Percentiles rank a stretch among this genome's conserved stretches.
These are phyloP conservation scores for Pseudomugil tenellus DNA, from an alignment of 2,797 vertebrate genomes.

Conservation along the genomic window DNA sequence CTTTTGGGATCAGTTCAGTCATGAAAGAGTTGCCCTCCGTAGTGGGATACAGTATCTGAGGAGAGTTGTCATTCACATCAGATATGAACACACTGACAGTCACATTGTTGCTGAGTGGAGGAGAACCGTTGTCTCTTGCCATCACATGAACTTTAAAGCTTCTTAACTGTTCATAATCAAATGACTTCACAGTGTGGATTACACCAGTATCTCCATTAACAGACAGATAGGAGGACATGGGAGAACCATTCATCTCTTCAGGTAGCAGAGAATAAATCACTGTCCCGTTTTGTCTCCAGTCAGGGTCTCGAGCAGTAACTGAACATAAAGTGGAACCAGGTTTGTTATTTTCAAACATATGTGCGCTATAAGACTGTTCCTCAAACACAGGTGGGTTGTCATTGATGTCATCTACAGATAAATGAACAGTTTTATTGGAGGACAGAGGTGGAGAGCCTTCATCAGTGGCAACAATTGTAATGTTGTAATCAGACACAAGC, in stretches of 20 bases:
- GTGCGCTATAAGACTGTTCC: slow-evolving; percentile 17
- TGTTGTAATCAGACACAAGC: too few relatives aligned
- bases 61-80: slow-evolving; percentile 80
- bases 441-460: too few relatives aligned
- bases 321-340: slow-evolving; percentile 29
- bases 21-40: slow-evolving; percentile 30
- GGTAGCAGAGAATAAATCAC: slow-evolving; percentile 57
- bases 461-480: too few relatives aligned
- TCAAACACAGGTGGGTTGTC: too few relatives aligned
- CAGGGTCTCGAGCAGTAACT: slow-evolving; percentile 74
- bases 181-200: too few relatives aligned
- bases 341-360: slow-evolving; percentile 32
- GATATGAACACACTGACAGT: slow-evolving; percentile 63
- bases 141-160: too few relatives aligned
- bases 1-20: slow-evolving; percentile 27
- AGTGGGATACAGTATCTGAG: slow-evolving; percentile 29
- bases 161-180: too few relatives aligned
- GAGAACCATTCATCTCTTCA: slow-evolving; percentile 54
- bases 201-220: slow-evolving; percentile 47
- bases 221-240: slow-evolving; percentile 71
- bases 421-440: too few relatives aligned
- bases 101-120: slow-evolving; percentile 68
- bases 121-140: slow-evolving; percentile 58
- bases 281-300: slow-evolving; percentile 75
- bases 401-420: too few relatives aligned